Conservation (phyloP, 2,888 invertebrate species). For the Caenorhabditis uteleia region DNA sequence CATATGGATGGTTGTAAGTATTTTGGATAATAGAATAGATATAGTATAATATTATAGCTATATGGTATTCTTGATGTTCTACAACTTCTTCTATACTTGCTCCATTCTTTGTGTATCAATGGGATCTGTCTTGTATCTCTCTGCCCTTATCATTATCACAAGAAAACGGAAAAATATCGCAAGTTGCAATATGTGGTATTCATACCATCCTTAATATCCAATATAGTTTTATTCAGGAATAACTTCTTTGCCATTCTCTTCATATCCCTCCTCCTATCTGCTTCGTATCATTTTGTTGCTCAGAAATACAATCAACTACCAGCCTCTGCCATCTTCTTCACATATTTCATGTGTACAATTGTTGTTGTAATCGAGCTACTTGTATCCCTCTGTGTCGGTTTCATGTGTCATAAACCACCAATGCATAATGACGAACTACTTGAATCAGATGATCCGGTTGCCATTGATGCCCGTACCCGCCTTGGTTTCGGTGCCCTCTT, state of each 20-base stretch:
- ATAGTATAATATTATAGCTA: constrained; percentile 9
- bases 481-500: constrained; percentile 10
- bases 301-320: constrained; percentile 33
- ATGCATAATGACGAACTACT: not conserved
- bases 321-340: constrained; percentile 14
- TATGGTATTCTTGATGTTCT: constrained; percentile 23
- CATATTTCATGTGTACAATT: constrained; percentile 13
- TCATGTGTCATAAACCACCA: constrained; percentile 1
- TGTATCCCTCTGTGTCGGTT: constrained; percentile 8
- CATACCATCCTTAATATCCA: not conserved
- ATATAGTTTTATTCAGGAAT: constrained; percentile 6
- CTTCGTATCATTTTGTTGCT: constrained; percentile 21
- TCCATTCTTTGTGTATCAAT: constrained; percentile 14
- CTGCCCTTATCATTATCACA: constrained; percentile 21
- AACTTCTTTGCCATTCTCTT: constrained; percentile 22
- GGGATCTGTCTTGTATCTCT: constrained; percentile 21
- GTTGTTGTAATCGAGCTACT: not conserved
- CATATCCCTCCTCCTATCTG: constrained; percentile 27
- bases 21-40: not conserved
- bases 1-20: constrained; percentile 25
- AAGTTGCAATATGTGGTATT: constrained; percentile 14
- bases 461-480: constrained; percentile 18
- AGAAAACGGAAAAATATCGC: constrained; percentile 20
- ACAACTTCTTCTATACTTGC: constrained; percentile 22
- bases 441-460: constrained; percentile 20